Evolutionary conservation across 2,888 invertebrate species (phyloP).

Genomic region (Notocelia uddmanniana): DNA sequence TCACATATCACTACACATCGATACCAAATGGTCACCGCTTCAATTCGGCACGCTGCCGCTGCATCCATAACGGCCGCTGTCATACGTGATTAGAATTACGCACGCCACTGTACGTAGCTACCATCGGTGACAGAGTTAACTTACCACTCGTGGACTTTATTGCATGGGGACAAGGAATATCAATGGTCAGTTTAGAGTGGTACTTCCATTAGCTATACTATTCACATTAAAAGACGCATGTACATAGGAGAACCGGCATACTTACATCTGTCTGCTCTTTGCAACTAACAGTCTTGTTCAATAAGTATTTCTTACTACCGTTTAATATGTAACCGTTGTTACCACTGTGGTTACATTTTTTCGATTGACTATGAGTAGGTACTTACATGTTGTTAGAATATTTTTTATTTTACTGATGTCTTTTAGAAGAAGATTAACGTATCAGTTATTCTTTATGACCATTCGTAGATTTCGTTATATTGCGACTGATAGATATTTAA

Average conservation of each 20-base stretch:
- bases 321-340: conserved; percentile 1
- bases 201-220: not conserved
- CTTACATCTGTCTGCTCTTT: not conserved
- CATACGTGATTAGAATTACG: conserved; percentile 67
- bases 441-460: not conserved
- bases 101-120: conserved; percentile 44
- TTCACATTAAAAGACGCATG: not conserved
- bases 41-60: conserved; percentile 66
- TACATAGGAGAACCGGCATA: not conserved
- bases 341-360: not conserved
- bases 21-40: conserved; percentile 53
- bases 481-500: not conserved
- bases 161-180: not conserved
- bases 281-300: conserved; percentile 8
- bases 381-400: not conserved
- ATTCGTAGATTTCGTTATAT: not conserved
- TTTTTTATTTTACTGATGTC: not conserved
- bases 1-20: conserved; percentile 53
- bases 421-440: not conserved
- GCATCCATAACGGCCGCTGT: conserved; percentile 67
- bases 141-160: not conserved
- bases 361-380: not conserved
- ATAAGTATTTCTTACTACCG: conserved; percentile 15
- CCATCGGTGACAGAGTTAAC: not conserved
- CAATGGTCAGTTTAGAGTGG: not conserved